Evolutionary conservation across 1,140 invertebrate genomes (phyloP), one percentile per base, ranked within the genome.

Genomic region (Neocloeon triangulifer): DNA sequence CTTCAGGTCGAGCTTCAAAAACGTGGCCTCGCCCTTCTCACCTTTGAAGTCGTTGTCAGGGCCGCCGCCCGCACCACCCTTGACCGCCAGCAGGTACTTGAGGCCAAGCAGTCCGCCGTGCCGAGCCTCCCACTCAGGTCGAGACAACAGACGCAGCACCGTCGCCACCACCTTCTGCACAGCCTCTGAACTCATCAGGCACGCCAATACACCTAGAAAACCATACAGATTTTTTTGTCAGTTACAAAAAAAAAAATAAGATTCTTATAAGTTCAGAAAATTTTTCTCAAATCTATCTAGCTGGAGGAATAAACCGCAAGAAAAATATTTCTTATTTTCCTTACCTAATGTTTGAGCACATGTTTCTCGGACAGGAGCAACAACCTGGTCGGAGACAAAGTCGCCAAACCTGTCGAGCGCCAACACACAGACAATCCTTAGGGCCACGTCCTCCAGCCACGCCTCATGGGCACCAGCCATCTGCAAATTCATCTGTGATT

Each of bases 321-420:
- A n/a, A n/a, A n/a, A n/a, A n/a, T n/a, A n/a, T n/a, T n/a, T n/a
- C n/a, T n/a, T n/a, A n/a, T n/a, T n/a, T n/a, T n/a, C n/a, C 45
- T 35, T 37, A 51, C 88, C 88, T 16, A 96, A 57, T 18, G 78
- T 74, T 55, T 96, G 91, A 5, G 89, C 84, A 53, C 84, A 86
- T 0, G 88, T 94, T 57, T 97, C 91, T 8, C 91, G 62, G 1
- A 97, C 91, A 2, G 91, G 92, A 2, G 91, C 92, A 6, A 97
- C 85, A 15, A 97, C 88, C 61, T 96, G 88, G 60, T 96, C 92
- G 0, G 86, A 88, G 1, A 97, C 73, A 53, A 91, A 98, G 49
- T 97, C 92, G 4, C 89, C 89, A 51, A 96, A 95, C 42, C 85
- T 61, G 55, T 97, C 92, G 12, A 96, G 54, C 5, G 84, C 84